These are phyloP conservation scores for Pogona vitticeps DNA, from an alignment of 2,113 vertebrate genomes.

Conservation along the genomic window DNA sequence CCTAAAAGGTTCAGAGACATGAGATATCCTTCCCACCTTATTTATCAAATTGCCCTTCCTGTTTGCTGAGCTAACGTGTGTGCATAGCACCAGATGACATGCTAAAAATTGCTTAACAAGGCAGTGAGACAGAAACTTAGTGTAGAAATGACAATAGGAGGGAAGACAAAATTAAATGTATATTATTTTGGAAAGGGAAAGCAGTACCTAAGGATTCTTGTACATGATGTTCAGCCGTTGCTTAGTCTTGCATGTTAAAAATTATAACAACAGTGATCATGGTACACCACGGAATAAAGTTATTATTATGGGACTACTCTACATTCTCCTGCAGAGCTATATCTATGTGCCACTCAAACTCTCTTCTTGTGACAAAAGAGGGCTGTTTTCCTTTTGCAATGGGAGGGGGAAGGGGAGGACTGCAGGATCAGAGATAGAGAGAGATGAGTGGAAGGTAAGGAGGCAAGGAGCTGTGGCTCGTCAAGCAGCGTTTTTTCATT, in stretches of 20 bases:
- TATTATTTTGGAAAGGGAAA: not conserved
- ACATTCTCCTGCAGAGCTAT: too few species aligned
- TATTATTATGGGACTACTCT: not conserved
- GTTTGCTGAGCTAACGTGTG: not conserved
- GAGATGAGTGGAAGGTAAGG: too few species aligned
- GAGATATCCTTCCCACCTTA: not conserved
- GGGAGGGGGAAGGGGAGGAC: too few species aligned
- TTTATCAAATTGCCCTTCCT: not conserved
- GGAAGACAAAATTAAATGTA: not conserved
- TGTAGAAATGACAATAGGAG: not conserved
- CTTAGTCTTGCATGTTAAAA: not conserved
- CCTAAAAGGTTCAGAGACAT: not conserved
- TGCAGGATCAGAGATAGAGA: too few species aligned
- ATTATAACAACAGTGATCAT: not conserved
- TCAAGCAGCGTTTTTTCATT: too few species aligned
- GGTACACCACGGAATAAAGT: not conserved
- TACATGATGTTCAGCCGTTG: not conserved
- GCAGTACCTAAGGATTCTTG: not conserved
- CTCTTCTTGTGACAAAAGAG: not conserved
- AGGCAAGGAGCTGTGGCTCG: too few species aligned
- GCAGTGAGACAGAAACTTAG: not conserved
- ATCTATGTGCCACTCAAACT: too few species aligned
- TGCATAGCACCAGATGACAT: not conserved
- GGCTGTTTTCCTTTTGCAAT: too few species aligned
- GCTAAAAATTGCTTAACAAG: slow-evolving; percentile 17